These are phyloP conservation scores for Leptobrachium ailaonicum DNA, from an alignment of 2,113 vertebrate species.

Conservation along the genomic window DNA sequence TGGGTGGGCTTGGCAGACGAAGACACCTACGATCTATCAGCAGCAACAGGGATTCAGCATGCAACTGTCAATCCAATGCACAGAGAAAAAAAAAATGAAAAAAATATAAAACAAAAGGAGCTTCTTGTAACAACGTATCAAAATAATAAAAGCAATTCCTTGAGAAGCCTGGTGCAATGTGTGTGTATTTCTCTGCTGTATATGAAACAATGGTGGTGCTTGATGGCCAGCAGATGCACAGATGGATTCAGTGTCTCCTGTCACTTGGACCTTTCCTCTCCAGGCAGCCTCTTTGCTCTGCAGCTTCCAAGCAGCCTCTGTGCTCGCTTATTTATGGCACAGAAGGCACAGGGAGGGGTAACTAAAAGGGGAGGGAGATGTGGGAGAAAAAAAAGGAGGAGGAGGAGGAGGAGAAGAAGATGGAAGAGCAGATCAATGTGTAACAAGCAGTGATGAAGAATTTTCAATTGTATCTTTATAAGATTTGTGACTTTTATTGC, in stretches of 20 bases:
- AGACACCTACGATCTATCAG: background rate
- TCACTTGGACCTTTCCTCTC: background rate
- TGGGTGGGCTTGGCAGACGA: background rate
- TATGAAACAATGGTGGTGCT: background rate
- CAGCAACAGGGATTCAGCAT: slow-evolving; percentile 3
- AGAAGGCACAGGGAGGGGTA: background rate
- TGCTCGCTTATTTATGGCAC: slow-evolving; percentile 41
- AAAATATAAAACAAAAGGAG: background rate
- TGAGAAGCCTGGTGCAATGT: background rate
- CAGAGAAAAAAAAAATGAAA: background rate
- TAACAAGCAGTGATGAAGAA: background rate
- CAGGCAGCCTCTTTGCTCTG: slow-evolving; percentile 15
- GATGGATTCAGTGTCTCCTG: background rate
- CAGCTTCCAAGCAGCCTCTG: slow-evolving; percentile 9
- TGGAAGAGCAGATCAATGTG: background rate
- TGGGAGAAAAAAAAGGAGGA: slow-evolving; percentile 53
- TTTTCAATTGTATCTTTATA: slow-evolving; percentile 12
- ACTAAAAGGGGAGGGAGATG: slow-evolving; percentile 51
- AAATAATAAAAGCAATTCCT: slow-evolving; percentile 19
- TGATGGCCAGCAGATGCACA: slow-evolving; percentile 11
- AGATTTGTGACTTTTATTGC: background rate
- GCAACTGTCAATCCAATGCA: slow-evolving; percentile 28
- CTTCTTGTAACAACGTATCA: slow-evolving; percentile 4
- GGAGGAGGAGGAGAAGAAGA: slow-evolving; percentile 57
- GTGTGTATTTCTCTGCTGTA: background rate